Evolutionary conservation across 2,113 vertebrate species (phyloP), one percentile per base, ranked within the genome.

Genomic region (Geothlypis trichas): DNA sequence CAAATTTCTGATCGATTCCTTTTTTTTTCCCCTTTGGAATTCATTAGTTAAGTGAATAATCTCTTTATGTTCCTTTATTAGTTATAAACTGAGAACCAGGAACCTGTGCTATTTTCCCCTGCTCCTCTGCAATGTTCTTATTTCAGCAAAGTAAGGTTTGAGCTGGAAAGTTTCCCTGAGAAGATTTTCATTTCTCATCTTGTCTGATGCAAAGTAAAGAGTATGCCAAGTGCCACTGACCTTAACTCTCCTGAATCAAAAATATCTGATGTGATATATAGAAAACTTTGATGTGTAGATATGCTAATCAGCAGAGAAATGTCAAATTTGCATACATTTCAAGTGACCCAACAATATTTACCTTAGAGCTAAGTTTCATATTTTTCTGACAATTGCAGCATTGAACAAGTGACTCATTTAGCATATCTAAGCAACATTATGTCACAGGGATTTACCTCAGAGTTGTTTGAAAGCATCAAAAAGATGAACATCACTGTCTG

Each of bases 311-410:
- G 98, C 96, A 97, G 97, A 96, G 97, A 99, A 99, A 99, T 99
- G 99, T 99, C 99, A 99, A 98, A 99, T 99, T 99, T 99, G 98
- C 99, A 99, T 99, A 99, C 96, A 99, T 99, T 98, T 98, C 98
- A 98, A 98, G 97, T 98, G 98, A 98, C 98, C 98, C 98, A 98
- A 97, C 97, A 98, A 97, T 98, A 97, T 98, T 98, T 98, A 98
- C 98, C 99, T 99, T 96, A 96, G 95, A 99, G 98, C 98, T 97
- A 98, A 97, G 91, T 98, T 97, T 98, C 97, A 97, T 98, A 95
- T 98, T 98, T 98, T 97, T 97, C 98, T 99, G 98, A 99, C 98
- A 99, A 98, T 98, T 98, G 98, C 98, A 98, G 98, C 97, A 97
- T 96, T 97, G 97, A 98, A 98, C 97, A 98, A 98, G 98, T 98